Evolutionary conservation across 2,888 invertebrate genomes (phyloP), one percentile per base, ranked within the genome.

Genomic region (Diaperis boleti): DNA sequence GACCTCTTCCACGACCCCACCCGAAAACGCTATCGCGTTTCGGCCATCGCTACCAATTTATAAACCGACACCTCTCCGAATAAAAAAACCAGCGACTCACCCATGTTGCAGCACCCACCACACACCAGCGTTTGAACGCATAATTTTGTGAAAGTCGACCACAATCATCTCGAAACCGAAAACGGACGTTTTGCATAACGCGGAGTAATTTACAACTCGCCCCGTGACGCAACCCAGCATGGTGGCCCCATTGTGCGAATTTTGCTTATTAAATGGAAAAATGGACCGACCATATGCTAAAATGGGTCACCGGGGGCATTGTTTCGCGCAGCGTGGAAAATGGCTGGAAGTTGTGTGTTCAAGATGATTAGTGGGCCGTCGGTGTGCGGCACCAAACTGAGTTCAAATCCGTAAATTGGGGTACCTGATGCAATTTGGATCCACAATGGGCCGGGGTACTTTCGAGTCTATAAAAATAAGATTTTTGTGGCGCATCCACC

Each of bases 261-360:
- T 50, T 61, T 45, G 54, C 39, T 41, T 61, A 55, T 61, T 55
- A 49, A 22, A 20, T 37, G 8, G 41, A 42, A 52, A 52, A 50
- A 31, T 61, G 31, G 59, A 11, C 35, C 44, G 15, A 41, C 68
- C 69, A 68, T 68, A 62, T 71, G 69, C 69, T 57, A 62, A 72
- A 70, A 65, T 72, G 66, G 71, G 72, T 72, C 72, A 72, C 50
- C 5, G 54, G 63, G 67, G 65, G 42, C 15, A 44, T 56, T 44
- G 56, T 44, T 56, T 42, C 15, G 6, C 31, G 47, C 22, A 11
- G 20, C 52, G 44, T n/a, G 39, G 8, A 39, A 39, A 39, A 39
- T 39, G n/a, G 18, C 33, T 13, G 33, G n/a, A 33, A 11, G 22
- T 20, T 20, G 22, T 44, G n/a, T 44, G 22, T 44, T 44, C 14